phyloP scores from a whole-genome alignment of 2,113 vertebrate genomes.

The Equus przewalskii region DNA sequence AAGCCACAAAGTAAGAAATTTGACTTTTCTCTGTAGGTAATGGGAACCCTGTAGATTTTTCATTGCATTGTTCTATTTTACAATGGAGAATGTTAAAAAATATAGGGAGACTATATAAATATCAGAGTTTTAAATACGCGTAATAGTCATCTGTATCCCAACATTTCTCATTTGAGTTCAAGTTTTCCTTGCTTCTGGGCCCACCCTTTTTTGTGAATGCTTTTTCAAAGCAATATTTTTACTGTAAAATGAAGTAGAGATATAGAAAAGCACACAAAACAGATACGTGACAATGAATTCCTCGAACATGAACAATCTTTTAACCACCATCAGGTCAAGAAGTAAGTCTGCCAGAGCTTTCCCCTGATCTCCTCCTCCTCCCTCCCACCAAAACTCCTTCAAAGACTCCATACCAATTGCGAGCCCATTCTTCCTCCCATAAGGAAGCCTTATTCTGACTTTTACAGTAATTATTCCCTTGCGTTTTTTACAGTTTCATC shows the following conservation, averaged over 20 bases:
- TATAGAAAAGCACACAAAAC: neutral
- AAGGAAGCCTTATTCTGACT: neutral
- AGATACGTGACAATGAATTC: neutral
- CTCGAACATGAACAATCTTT: neutral
- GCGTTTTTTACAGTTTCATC: neutral
- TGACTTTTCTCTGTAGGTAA: neutral
- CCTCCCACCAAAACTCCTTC: neutral
- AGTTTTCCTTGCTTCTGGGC: neutral
- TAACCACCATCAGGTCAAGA: neutral
- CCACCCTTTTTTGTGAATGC: neutral
- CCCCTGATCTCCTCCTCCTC: neutral
- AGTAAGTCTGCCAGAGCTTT: neutral
- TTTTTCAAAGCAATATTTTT: slow-evolving; percentile 19
- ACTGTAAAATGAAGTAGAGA: neutral
- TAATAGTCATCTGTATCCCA: neutral
- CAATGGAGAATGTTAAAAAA: neutral
- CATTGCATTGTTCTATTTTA: neutral
- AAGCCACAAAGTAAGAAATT: neutral
- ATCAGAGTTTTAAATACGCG: slow-evolving; percentile 8
- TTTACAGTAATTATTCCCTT: neutral
- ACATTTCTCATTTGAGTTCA: slow-evolving; percentile 19
- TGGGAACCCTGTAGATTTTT: neutral
- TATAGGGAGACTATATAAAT: neutral
- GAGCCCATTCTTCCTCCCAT: neutral
- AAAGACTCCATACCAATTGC: neutral